Conservation (phyloP, 2,113 vertebrate genomes). For the Scomber colias region DNA sequence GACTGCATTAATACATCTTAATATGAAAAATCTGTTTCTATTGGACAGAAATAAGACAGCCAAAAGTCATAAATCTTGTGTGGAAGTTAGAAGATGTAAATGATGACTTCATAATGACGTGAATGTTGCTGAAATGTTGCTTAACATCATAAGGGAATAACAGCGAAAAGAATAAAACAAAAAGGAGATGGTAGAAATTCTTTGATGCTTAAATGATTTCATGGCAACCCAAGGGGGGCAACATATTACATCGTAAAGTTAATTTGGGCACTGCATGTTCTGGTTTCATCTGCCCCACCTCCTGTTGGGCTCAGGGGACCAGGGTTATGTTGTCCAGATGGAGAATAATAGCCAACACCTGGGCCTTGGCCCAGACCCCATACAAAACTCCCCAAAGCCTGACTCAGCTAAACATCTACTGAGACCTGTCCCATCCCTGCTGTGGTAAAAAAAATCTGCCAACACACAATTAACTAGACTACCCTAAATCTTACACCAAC, state of each 20-base stretch:
- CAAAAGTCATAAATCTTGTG: not conserved
- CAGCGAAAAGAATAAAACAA: slow-evolving; percentile 20
- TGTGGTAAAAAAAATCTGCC: slow-evolving; percentile 54
- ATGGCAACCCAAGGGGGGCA: slow-evolving; percentile 55
- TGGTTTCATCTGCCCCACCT: slow-evolving; percentile 45
- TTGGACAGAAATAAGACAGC: not conserved
- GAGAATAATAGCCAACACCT: slow-evolving; percentile 80
- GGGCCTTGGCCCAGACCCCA: slow-evolving; percentile 55
- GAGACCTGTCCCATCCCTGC: slow-evolving; percentile 48
- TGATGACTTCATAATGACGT: slow-evolving; percentile 12
- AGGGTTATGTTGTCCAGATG: slow-evolving; percentile 80
- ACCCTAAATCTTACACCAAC: slow-evolving; percentile 4
- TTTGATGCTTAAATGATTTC: slow-evolving; percentile 65
- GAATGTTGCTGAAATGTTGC: slow-evolving; percentile 3
- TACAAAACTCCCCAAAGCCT: slow-evolving; percentile 57
- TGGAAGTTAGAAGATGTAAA: not conserved
- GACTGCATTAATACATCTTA: not conserved
- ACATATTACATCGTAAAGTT: slow-evolving; percentile 62
- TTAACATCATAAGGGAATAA: slow-evolving; percentile 21
- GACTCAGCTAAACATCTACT: slow-evolving; percentile 75
- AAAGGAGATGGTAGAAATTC: slow-evolving; percentile 41
- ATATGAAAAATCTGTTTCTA: not conserved
- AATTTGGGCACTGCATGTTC: slow-evolving; percentile 72
- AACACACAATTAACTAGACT: slow-evolving; percentile 40
- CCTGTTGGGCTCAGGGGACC: slow-evolving; percentile 58